Evolutionary conservation across 2,113 vertebrate species (phyloP).

Genomic region (Garra rufa): DNA sequence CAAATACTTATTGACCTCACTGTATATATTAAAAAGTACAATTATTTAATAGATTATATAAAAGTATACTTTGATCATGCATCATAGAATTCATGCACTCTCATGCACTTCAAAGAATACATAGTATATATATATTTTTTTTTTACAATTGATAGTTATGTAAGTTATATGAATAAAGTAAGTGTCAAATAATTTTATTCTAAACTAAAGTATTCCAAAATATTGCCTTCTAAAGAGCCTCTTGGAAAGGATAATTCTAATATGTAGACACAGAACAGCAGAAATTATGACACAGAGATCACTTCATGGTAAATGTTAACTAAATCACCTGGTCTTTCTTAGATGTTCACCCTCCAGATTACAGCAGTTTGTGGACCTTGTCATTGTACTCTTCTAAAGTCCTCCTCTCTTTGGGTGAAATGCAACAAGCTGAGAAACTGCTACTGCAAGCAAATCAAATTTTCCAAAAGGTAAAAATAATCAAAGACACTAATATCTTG

Average conservation of each 20-base stretch:
- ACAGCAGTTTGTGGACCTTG: constrained; percentile 6
- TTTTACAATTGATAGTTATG: background rate
- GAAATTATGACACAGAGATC: background rate
- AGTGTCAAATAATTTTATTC: background rate
- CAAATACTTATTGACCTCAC: too few species aligned
- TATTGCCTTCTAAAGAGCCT: background rate
- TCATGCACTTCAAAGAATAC: background rate
- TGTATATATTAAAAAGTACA: too few species aligned
- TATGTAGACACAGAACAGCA: background rate
- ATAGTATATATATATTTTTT: background rate
- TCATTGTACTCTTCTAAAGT: constrained; percentile 27
- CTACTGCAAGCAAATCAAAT: constrained; percentile 28
- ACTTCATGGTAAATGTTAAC: background rate
- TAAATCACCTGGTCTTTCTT: background rate
- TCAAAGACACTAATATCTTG: background rate
- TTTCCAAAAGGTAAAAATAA: constrained; percentile 37
- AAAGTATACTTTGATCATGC: too few species aligned
- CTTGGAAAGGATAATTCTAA: background rate
- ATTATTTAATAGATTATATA: too few species aligned
- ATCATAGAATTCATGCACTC: background rate
- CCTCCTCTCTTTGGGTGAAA: constrained; percentile 38
- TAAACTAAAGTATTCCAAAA: background rate
- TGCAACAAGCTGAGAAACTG: constrained; percentile 7
- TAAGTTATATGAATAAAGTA: background rate
- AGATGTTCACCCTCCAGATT: background rate